Conservation (phyloP, 1,140 invertebrate species). For the Hydropsyche tenuis region DNA sequence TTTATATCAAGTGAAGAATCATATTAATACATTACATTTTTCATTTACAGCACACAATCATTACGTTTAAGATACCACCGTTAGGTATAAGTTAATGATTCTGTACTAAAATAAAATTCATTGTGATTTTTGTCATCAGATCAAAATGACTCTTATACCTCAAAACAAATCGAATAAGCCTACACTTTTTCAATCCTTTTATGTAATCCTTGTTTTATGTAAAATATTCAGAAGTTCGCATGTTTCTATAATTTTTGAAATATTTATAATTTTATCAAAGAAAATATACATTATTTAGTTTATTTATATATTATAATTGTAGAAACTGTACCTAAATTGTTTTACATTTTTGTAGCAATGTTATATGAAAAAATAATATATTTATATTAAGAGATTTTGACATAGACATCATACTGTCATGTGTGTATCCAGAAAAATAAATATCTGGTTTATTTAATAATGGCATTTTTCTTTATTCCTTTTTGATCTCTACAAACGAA, state of each 20-base stretch:
- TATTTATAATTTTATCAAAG: background rate
- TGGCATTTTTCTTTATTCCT: background rate
- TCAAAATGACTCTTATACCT: conserved; percentile 12
- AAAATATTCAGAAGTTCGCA: no score
- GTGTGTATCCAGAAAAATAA: conserved; percentile 36
- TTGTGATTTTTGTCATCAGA: background rate
- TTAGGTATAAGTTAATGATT: background rate
- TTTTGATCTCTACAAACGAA: background rate
- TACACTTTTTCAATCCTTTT: background rate
- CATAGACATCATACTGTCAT: conserved; percentile 39
- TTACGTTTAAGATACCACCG: background rate
- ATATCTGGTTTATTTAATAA: conserved; percentile 32
- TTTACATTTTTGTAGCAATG: conserved; percentile 42
- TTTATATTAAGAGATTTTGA: conserved; percentile 35
- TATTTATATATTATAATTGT: conserved; percentile 25
- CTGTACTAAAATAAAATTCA: no score
- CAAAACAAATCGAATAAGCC: background rate
- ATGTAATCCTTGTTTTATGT: no score
- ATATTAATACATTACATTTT: no score
- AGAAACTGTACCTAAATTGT: conserved; percentile 40
- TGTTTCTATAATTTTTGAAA: conserved; percentile 1
- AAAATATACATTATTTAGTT: conserved; percentile 9
- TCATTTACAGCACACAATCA: background rate
- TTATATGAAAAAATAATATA: conserved; percentile 41
- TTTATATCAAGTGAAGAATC: no score